Evolutionary conservation across 1,140 invertebrate species (phyloP), one percentile per base, ranked within the genome.

Genomic region (Brachionus rubens): DNA sequence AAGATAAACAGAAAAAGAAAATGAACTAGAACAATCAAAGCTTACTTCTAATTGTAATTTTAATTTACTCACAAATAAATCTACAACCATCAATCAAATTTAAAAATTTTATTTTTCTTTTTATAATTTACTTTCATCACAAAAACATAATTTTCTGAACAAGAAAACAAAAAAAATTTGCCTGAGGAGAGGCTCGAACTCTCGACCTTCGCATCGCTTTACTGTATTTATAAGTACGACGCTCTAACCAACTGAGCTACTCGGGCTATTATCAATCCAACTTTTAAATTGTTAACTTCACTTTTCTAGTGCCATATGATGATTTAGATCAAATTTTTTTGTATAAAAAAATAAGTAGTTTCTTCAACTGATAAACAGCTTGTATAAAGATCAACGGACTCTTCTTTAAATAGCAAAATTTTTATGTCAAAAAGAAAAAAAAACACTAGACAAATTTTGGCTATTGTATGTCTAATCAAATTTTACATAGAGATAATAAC

Each of bases 101-200:
- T n/a, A n/a, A n/a, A n/a, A n/a, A n/a, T n/a, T n/a, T n/a, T n/a
- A n/a, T n/a, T n/a, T n/a, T n/a, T n/a, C n/a, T 16, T 36, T 16
- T 59, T 59, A 33, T 59, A 59, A 59, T 59, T 59, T 59, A 59
- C 19, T 54, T 54, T 54, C 19, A 54, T 54, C 50, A 54, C 50
- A 54, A 54, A 54, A 54, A 19, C 21, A 10, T 26, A 26, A 14
- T 56, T 56, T 33, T 28, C n/a, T 56, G 30, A 36, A 19, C 19
- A 33, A 59, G 19, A 48, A 48, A 48, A 33, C 36, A 1, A n/a
- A 36, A 33, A 59, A 33, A 59, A 36, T 36, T 36, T 59, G 30
- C 54, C 30, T 16, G 28, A 59, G 54, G 54, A 59, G 54, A 59
- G 26, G 54, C 54, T 59, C 54, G 30, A 59, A 36, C 54, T 59